Evolutionary conservation across 23 tunicate species (phyloP).

Genomic region (Halocynthia roretzi): DNA sequence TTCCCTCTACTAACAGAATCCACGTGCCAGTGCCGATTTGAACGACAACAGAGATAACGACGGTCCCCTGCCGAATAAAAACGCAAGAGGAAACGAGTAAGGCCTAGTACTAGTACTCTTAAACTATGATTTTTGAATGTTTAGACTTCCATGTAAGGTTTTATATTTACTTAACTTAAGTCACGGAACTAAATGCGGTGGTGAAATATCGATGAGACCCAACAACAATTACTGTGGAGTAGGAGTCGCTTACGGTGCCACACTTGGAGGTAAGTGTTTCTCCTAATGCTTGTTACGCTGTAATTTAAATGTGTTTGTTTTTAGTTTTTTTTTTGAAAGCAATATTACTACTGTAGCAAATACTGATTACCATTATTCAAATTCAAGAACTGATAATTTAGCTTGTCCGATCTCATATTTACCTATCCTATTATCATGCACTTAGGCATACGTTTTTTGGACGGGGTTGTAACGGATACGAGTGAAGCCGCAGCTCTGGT

Average conservation of each 20-base stretch:
- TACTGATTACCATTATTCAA: too few relatives aligned
- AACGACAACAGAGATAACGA: constrained; percentile 10
- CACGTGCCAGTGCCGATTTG: constrained; percentile 15
- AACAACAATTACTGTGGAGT: constrained; percentile 27
- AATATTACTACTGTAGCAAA: too few relatives aligned
- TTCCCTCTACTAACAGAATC: neutral
- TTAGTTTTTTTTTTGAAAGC: too few relatives aligned
- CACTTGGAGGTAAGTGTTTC: constrained; percentile 14
- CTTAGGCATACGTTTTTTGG: constrained; percentile 18
- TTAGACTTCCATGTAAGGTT: neutral
- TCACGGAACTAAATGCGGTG: constrained; percentile 31
- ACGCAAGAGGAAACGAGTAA: constrained; percentile 14
- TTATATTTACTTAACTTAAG: neutral
- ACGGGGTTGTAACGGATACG: constrained; percentile 25
- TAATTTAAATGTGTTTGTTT: too few relatives aligned
- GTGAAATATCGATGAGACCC: constrained; percentile 21
- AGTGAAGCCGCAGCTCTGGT: constrained; percentile 26
- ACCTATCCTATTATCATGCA: neutral
- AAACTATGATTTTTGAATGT: neutral
- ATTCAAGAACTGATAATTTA: too few relatives aligned
- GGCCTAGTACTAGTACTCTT: neutral
- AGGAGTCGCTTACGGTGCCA: constrained; percentile 18
- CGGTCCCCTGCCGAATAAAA: constrained; percentile 24
- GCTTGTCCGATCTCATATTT: too few relatives aligned
- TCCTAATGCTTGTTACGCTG: neutral